Base-by-base conservation (phyloP, 2,888 invertebrate genomes). In the Exocentrus adspersus region DNA sequence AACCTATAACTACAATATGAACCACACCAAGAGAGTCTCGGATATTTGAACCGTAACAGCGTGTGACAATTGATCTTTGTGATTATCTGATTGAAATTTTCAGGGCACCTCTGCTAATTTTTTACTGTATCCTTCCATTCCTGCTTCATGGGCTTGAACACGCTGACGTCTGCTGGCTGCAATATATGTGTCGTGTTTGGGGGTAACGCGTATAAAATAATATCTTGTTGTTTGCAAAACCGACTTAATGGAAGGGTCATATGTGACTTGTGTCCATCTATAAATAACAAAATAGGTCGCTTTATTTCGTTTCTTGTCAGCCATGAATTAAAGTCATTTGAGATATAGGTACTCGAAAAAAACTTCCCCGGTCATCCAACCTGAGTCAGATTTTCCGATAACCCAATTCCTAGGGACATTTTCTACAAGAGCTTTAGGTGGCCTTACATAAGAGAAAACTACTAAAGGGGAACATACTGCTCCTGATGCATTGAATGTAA, bases 81-180 rank as follows among this genome's bases (percentile, higher is more conserved):
- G 12, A 73, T 17, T 7, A 53, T 21, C n/a, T 17, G 21, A 54
- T 69, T 68, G 1, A 56, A 41, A 53, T 66, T 66, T 58, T 70
- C 68, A 6, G 67, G 67, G 46, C 28, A 24, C 30, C 54, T 65
- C 50, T 70, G 64, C 67, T 65, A 67, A 16, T 52, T 16, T 45
- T 60, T 52, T 6, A 71, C 63, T n/a, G 70, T 65, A 19, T 67
- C 65, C 69, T 72, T 71, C 74, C 74, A 76, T 14, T 71, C 57
- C n/a, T 53, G 16, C 52, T 76, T 75, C 17, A 75, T 45, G 9
- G 73, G 72, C 5, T 57, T 51, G 58, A 75, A 76, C 17, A 76
- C 70, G 2, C 68, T 67, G 9, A 75, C 73, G 62, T 73, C 71
- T n/a, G 69, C 68, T 2, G 74, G 75, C 54, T 76, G 75, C 14